Percentiles rank a stretch among this genome's conserved stretches.
Evolutionary conservation across 2,888 invertebrate species (phyloP).

Genomic region (Gisinianus flammeolus): DNA sequence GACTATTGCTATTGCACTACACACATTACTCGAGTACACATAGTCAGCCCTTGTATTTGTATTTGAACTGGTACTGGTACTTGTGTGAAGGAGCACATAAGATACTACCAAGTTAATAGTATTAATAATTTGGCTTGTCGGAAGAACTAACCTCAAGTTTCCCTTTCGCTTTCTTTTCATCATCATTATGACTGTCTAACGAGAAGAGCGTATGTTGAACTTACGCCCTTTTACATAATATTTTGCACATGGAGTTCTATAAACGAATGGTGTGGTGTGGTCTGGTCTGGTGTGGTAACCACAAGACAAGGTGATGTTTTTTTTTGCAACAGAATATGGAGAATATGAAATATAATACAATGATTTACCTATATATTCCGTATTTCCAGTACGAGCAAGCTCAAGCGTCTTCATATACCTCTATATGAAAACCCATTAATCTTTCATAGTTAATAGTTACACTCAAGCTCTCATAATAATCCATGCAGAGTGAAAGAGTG

Average conservation of each 20-base stretch:
- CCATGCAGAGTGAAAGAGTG: background rate
- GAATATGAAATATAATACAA: too few species aligned
- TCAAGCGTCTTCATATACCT: too few species aligned
- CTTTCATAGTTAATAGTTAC: conserved; percentile 15
- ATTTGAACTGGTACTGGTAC: background rate
- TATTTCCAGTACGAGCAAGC: too few species aligned
- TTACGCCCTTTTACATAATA: conserved; percentile 10
- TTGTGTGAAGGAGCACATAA: background rate
- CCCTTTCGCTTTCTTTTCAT: conserved; percentile 12
- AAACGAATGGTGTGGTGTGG: background rate
- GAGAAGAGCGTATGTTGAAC: conserved; percentile 6
- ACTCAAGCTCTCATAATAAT: conserved; percentile 8
- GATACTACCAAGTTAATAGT: background rate
- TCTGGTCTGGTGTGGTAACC: background rate
- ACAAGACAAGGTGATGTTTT: background rate
- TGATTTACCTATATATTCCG: too few species aligned
- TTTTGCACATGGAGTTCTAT: background rate
- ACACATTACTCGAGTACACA: background rate
- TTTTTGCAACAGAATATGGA: background rate
- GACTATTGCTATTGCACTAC: background rate
- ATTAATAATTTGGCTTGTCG: background rate
- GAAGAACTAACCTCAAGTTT: conserved; percentile 18
- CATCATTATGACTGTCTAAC: background rate
- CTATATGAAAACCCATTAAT: conserved; percentile 15
- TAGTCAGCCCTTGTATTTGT: background rate